These are phyloP conservation scores for Epizoanthus rinbou DNA, from an alignment of 92 coral and sea anemone genomes.

Conservation along the genomic window DNA sequence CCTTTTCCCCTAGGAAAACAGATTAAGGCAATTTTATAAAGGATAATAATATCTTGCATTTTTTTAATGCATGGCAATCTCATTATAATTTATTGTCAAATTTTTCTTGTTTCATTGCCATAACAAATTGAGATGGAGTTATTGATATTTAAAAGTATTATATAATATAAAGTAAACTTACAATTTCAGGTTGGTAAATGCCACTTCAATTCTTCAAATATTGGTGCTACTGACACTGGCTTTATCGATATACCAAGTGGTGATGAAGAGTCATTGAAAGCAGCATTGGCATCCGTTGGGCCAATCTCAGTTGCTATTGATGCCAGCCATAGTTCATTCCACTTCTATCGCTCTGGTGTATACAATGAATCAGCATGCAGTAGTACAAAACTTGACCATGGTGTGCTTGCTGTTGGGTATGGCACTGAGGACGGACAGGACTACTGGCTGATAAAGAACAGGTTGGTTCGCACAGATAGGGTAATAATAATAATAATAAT, in stretches of 20 bases:
- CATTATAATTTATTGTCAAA: too few species aligned
- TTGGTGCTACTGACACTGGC: conserved; percentile 83
- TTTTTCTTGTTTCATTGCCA: too few species aligned
- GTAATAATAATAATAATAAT: too few species aligned
- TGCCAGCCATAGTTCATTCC: conserved; percentile 79
- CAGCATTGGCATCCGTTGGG: conserved; percentile 77
- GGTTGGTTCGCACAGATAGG: conserved; percentile 43
- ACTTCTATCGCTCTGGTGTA: conserved; percentile 78
- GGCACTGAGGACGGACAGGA: conserved; percentile 81
- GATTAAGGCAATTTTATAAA: too few species aligned
- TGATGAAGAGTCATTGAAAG: conserved; percentile 62
- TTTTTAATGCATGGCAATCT: too few species aligned
- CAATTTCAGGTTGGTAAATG: conserved; percentile 70
- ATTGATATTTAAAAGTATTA: not conserved
- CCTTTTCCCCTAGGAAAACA: too few species aligned
- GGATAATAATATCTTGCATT: too few species aligned
- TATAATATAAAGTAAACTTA: not conserved
- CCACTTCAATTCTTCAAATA: conserved; percentile 66
- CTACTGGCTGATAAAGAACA: conserved; percentile 94
- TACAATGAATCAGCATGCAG: conserved; percentile 84
- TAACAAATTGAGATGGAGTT: not conserved
- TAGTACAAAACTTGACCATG: conserved; percentile 79
- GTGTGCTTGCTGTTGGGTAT: conserved; percentile 90
- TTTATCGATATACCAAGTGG: conserved; percentile 74
- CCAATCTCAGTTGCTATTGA: conserved; percentile 93